Conservation (phyloP, 1,140 invertebrate genomes). For the Penaeus chinensis region DNA sequence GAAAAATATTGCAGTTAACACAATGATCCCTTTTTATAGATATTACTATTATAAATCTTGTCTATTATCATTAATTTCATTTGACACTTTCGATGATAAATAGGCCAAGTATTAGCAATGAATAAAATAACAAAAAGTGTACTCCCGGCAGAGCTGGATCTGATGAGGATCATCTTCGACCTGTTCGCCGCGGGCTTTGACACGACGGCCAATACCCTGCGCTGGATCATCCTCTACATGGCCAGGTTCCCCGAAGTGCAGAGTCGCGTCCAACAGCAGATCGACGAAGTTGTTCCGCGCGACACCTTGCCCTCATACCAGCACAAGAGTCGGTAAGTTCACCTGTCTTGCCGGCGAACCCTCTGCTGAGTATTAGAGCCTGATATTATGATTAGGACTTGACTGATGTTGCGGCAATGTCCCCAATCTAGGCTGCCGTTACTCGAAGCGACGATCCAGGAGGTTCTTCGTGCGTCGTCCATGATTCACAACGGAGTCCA, state of each 20-base stretch:
- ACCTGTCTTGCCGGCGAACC: too few species aligned
- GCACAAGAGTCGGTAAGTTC: slow-evolving; percentile 11
- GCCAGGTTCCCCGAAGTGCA: slow-evolving; percentile 52
- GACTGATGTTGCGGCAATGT: neutral
- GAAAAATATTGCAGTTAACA: too few species aligned
- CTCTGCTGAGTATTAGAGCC: too few species aligned
- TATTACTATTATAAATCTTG: too few species aligned
- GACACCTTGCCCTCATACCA: slow-evolving; percentile 14
- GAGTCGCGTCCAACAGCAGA: slow-evolving; percentile 41
- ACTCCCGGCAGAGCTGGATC: slow-evolving; percentile 23
- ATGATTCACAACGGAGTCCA: neutral
- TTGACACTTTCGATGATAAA: too few species aligned
- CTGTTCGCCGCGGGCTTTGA: slow-evolving; percentile 60
- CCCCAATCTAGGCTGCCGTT: slow-evolving; percentile 68
- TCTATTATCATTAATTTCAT: too few species aligned
- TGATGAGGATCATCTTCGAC: slow-evolving; percentile 36
- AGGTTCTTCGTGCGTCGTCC: slow-evolving; percentile 68
- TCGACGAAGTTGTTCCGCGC: slow-evolving; percentile 45
- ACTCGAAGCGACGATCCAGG: slow-evolving; percentile 77
- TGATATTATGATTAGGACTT: neutral
- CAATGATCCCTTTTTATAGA: too few species aligned
- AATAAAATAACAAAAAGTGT: too few species aligned
- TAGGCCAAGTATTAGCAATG: too few species aligned
- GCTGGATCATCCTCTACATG: slow-evolving; percentile 58
- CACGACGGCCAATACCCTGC: slow-evolving; percentile 42